Base-by-base conservation (phyloP, 2,888 invertebrate genomes). In the Stenchaetothrips biformis region DNA sequence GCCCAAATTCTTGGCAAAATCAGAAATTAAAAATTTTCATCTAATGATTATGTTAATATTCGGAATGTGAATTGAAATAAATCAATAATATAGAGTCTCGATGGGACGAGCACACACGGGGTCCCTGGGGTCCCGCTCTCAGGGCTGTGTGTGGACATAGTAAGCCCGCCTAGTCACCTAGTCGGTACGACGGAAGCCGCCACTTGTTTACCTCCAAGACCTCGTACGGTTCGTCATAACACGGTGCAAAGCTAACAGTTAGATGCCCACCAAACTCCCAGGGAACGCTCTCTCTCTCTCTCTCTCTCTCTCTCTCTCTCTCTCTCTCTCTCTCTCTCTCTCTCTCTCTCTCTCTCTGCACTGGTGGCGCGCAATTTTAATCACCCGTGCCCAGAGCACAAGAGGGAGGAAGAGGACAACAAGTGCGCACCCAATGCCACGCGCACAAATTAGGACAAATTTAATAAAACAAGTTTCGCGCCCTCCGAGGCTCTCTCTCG, bases 381-480 rank as follows among this genome's bases (percentile, higher is more conserved):
- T 53, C 53, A 53, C 53, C 53, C 53, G 53, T 53, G 13, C 53
- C 8, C 53, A 11, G 16, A 53, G 53, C 53, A 37, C 53, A 53
- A 53, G 37, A 37, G 37, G 37, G 37, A 37, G 37, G 37, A 4
- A 37, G 37, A 37, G 37, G 37, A 37, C 59, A 59, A 18, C 53
- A 16, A n/a, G 67, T 25, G 67, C 67, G 67, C 21, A 25, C 67
- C 25, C 67, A 74, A 74, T 74, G 21, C 25, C 67, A 25, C 67
- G 67, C 67, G 25, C 67, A 74, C 67, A 74, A 74, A 74, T 74
- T 74, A 74, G 67, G 67, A 74, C 67, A 74, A 74, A 74, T 74
- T 74, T 74, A 74, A 74, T 74, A 74, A 74, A 74, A 74, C 25
- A 74, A 74, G 67, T 74, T 74, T 74, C 67, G 21, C 25, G 21